phyloP scores from a whole-genome alignment of 2,888 invertebrate species.

The Eumacrocentrus americanus region DNA sequence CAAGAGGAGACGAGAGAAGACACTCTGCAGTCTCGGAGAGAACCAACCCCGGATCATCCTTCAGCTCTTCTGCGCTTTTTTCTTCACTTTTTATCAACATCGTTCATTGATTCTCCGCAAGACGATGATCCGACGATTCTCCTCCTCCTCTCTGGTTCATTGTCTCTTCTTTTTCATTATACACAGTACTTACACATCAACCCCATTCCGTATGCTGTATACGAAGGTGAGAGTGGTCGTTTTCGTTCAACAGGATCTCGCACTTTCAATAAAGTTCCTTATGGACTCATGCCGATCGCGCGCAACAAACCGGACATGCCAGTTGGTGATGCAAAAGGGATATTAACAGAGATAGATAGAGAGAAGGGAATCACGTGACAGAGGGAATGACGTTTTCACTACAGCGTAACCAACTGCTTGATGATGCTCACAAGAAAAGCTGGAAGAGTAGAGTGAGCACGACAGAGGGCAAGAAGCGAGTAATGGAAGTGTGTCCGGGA shows the following conservation, averaged over 20 bases:
- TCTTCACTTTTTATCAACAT: constrained; percentile 12
- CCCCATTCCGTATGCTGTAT: neutral
- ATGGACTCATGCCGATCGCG: constrained; percentile 1
- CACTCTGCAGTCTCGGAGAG: neutral
- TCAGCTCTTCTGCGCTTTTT: constrained; percentile 1
- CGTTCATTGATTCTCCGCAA: constrained; percentile 6
- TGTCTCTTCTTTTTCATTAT: neutral
- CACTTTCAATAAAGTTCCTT: neutral
- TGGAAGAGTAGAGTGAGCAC: no score
- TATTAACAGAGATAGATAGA: neutral
- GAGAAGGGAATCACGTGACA: neutral
- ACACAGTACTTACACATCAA: neutral
- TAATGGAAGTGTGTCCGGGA: no score
- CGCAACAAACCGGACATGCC: constrained; percentile 2
- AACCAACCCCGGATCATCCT: neutral
- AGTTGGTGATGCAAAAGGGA: neutral
- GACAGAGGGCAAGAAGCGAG: no score
- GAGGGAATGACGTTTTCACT: no score
- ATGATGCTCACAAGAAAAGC: no score
- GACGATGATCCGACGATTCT: neutral
- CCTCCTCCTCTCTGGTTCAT: neutral
- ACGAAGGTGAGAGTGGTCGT: constrained; percentile 4
- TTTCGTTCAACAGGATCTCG: constrained; percentile 4
- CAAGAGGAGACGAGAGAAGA: constrained; percentile 37
- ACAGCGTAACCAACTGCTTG: no score